Conservation (phyloP, 1,140 invertebrate species). For the Achroia grisella region DNA sequence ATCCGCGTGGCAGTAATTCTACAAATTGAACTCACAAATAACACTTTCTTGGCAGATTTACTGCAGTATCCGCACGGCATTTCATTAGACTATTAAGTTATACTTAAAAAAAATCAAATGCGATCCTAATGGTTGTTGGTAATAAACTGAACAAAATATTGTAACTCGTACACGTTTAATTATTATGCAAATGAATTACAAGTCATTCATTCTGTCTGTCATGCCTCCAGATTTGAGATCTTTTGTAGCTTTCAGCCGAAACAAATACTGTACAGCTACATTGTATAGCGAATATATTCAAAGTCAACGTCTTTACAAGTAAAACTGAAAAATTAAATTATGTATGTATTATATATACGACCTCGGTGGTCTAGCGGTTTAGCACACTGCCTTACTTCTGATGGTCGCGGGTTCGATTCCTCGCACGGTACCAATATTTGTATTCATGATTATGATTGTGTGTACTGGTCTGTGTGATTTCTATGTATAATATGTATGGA, state of each 20-base stretch:
- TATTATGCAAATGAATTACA: constrained; percentile 57
- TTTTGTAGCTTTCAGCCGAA: constrained; percentile 35
- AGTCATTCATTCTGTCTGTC: constrained; percentile 39
- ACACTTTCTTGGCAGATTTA: constrained; percentile 44
- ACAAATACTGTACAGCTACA: constrained; percentile 16
- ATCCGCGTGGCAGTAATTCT: too few species aligned
- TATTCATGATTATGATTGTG: too few species aligned
- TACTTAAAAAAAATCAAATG: constrained; percentile 9
- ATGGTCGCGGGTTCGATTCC: too few species aligned
- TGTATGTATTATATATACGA: too few species aligned
- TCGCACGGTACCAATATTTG: too few species aligned
- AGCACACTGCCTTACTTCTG: too few species aligned
- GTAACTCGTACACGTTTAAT: constrained; percentile 9
- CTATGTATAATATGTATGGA: too few species aligned
- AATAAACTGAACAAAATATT: constrained; percentile 22
- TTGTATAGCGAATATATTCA: not conserved
- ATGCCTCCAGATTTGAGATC: constrained; percentile 34
- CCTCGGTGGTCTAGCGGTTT: too few species aligned
- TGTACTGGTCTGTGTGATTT: too few species aligned
- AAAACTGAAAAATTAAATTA: too few species aligned
- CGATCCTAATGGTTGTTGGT: constrained; percentile 7
- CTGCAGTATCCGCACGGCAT: constrained; percentile 63
- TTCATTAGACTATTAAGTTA: constrained; percentile 18
- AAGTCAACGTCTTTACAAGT: too few species aligned
- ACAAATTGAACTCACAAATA: constrained; percentile 41